Percentiles rank a stretch among this genome's conserved stretches.
Evolutionary conservation across 2,888 invertebrate species (phyloP).

Genomic region (Campopleginae sp.): DNA sequence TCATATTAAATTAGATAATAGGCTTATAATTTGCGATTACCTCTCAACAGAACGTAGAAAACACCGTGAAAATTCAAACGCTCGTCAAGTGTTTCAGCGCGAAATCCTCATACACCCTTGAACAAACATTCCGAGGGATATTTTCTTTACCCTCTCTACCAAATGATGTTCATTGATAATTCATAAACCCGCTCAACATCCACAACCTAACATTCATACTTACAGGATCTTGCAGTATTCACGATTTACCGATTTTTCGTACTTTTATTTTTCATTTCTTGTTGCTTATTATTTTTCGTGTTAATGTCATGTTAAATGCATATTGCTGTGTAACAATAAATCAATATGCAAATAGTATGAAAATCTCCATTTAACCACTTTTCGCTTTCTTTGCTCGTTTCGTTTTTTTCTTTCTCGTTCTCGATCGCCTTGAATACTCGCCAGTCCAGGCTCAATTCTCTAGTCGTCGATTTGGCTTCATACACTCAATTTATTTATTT

Average conservation of each 20-base stretch:
- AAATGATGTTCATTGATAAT: conserved; percentile 48
- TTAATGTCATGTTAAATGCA: conserved; percentile 71
- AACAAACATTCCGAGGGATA: conserved; percentile 23
- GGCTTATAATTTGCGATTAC: conserved; percentile 63
- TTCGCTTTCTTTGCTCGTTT: conserved; percentile 49
- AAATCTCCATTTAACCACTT: conserved; percentile 68
- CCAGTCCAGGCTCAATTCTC: conserved; percentile 14
- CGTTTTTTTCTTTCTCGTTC: conserved; percentile 1
- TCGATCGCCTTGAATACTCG: conserved; percentile 16
- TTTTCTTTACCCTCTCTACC: neutral
- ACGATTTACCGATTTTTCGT: conserved; percentile 60
- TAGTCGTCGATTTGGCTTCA: conserved; percentile 17
- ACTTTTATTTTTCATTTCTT: conserved; percentile 26
- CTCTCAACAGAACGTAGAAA: conserved; percentile 66
- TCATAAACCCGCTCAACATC: conserved; percentile 37
- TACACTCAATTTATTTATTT: neutral
- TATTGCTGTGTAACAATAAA: conserved; percentile 76
- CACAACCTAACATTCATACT: conserved; percentile 12
- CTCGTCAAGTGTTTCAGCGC: conserved; percentile 53
- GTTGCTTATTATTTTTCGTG: conserved; percentile 28
- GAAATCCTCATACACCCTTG: conserved; percentile 6
- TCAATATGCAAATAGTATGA: conserved; percentile 76
- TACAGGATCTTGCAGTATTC: conserved; percentile 67
- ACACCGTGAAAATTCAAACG: conserved; percentile 63
- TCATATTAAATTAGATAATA: conserved; percentile 56